Conservation (phyloP, 2,113 vertebrate species). For the Scatophagus argus region DNA sequence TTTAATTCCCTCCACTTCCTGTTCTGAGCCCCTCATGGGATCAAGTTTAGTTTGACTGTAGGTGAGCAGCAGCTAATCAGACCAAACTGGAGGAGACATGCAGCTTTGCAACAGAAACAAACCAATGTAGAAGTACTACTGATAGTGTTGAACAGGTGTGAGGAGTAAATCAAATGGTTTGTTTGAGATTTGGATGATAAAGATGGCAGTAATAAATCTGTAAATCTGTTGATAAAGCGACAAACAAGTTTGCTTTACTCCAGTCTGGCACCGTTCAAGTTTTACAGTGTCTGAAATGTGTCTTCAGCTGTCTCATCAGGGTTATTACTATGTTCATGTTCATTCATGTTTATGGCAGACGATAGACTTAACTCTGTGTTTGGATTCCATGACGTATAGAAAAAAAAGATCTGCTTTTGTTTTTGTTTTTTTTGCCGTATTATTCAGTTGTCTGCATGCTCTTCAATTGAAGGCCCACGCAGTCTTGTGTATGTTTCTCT, state of each 20-base stretch:
- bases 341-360: conserved; percentile 15
- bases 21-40: background rate
- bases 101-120: conserved; percentile 85
- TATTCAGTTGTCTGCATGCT: conserved; percentile 56
- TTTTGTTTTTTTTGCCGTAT: conserved; percentile 11
- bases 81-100: conserved; percentile 64
- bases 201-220: background rate
- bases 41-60: background rate
- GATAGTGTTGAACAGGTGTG: conserved; percentile 54
- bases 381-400: conserved; percentile 32
- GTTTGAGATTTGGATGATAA: background rate
- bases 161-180: conserved; percentile 75
- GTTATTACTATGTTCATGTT: conserved; percentile 7
- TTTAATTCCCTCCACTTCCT: conserved; percentile 15
- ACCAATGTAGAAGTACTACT: conserved; percentile 39
- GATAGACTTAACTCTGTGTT: background rate
- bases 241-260: conserved; percentile 77
- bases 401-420: conserved; percentile 27
- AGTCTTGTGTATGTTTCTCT: conserved; percentile 17
- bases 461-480: conserved; percentile 9
- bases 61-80: conserved; percentile 18
- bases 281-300: conserved; percentile 77
- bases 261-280: conserved; percentile 41
- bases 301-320: conserved; percentile 81
- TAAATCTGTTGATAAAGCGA: background rate